These are phyloP conservation scores for Hippocampus comes DNA, from an alignment of 2,113 vertebrate species.

Conservation along the genomic window DNA sequence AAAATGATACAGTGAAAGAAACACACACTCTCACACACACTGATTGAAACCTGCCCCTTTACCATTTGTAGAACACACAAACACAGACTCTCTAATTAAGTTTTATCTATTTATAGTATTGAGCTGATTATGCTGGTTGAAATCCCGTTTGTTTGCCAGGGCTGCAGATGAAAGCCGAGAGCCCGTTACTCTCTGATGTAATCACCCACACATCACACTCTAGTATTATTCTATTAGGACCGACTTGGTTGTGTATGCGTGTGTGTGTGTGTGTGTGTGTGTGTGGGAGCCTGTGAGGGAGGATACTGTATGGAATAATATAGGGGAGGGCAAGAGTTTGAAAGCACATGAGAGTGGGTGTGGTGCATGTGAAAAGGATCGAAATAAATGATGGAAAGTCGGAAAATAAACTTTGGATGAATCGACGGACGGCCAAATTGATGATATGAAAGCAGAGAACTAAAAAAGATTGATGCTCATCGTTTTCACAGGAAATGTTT, in stretches of 20 bases:
- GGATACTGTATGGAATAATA: constrained; percentile 43
- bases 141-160: constrained; percentile 70
- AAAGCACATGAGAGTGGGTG: constrained; percentile 42
- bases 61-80: constrained; percentile 20
- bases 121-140: constrained; percentile 71
- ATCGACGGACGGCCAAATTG: constrained; percentile 25
- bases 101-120: constrained; percentile 74
- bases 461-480: not conserved
- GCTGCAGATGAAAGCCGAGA: constrained; percentile 72
- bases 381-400: constrained; percentile 12
- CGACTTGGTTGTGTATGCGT: constrained; percentile 26
- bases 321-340: constrained; percentile 42
- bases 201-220: constrained; percentile 70
- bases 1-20: constrained; percentile 56
- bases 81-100: constrained; percentile 63
- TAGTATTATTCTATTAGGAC: constrained; percentile 70
- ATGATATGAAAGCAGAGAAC: constrained; percentile 10
- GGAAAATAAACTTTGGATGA: constrained; percentile 23
- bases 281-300: constrained; percentile 45
- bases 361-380: constrained; percentile 28
- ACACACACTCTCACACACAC: constrained; percentile 21
- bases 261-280: constrained; percentile 1
- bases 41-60: constrained; percentile 31
- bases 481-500: constrained; percentile 24
- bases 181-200: constrained; percentile 70